These are phyloP conservation scores for Prochilodus magdalenae DNA, from an alignment of 2,113 vertebrate genomes.

Conservation along the genomic window DNA sequence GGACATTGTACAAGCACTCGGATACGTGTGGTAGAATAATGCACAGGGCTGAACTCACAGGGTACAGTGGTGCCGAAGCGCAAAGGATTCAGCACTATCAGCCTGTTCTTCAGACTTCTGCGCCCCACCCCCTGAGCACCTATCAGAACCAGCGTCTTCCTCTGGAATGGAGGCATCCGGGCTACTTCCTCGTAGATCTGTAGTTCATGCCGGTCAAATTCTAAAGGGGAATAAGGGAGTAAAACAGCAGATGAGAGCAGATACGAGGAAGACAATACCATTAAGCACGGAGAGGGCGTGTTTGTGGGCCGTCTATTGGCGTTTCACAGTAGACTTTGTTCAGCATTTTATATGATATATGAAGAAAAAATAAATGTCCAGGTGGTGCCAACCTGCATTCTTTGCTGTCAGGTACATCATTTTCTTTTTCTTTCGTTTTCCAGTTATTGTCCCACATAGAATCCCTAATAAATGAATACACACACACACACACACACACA, in stretches of 20 bases:
- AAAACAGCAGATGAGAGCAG: not conserved
- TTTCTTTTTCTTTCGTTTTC: slow-evolving; percentile 98
- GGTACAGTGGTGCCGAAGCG: slow-evolving; percentile 96
- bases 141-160: slow-evolving; percentile 95
- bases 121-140: slow-evolving; percentile 97
- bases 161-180: slow-evolving; percentile 97
- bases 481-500: not conserved
- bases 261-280: not conserved
- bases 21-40: not conserved
- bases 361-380: too few relatives aligned
- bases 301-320: not conserved
- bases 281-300: not conserved
- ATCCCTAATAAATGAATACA: slow-evolving; percentile 76
- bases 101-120: slow-evolving; percentile 96
- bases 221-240: slow-evolving; percentile 68
- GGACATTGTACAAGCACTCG: not conserved
- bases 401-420: slow-evolving; percentile 98
- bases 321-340: too few relatives aligned
- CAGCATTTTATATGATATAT: not conserved
- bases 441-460: slow-evolving; percentile 89
- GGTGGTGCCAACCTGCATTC: slow-evolving; percentile 87
- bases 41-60: slow-evolving; percentile 81
- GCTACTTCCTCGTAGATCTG: slow-evolving; percentile 98
- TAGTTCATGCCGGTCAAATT: slow-evolving; percentile 98
- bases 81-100: slow-evolving; percentile 91